A percentile compares a stretch with the other conserved stretches of the same genome.
Evolutionary conservation across 2,113 vertebrate species (phyloP).

Genomic region (Pseudolaguvia tuberculata): DNA sequence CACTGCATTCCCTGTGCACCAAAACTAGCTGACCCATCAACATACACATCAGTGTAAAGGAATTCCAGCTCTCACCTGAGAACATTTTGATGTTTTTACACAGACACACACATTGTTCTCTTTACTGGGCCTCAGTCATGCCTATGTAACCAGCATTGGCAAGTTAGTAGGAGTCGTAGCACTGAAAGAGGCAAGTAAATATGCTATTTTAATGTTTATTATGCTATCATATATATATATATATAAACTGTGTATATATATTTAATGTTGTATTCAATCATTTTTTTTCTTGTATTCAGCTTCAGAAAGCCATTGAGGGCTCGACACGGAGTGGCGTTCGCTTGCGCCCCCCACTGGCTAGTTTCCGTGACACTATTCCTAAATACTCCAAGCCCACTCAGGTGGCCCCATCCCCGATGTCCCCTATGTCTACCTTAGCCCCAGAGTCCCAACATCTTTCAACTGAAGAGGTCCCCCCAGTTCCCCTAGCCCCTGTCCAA

Average conservation of each 20-base stretch:
- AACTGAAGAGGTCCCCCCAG: slow-evolving; percentile 18
- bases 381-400: slow-evolving; percentile 55
- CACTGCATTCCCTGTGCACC: no score
- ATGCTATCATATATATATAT: neutral
- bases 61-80: no score
- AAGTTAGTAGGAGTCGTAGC: slow-evolving; percentile 89
- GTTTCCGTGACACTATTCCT: slow-evolving; percentile 75
- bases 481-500: neutral
- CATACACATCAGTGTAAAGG: no score
- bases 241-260: no score
- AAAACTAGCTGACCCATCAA: no score
- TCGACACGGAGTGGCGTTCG: slow-evolving; percentile 83
- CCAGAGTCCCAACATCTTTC: slow-evolving; percentile 34
- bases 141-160: slow-evolving; percentile 89
- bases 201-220: neutral
- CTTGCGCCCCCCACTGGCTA: slow-evolving; percentile 88
- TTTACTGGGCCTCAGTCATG: slow-evolving; percentile 84
- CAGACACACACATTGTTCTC: slow-evolving; percentile 92
- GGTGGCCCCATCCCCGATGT: slow-evolving; percentile 48
- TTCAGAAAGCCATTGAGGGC: slow-evolving; percentile 93
- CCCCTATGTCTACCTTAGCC: slow-evolving; percentile 35
- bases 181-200: slow-evolving; percentile 79
- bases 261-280: neutral
- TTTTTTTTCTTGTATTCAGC: slow-evolving; percentile 58
- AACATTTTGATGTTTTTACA: slow-evolving; percentile 21